Evolutionary conservation across 2,113 vertebrate species (phyloP).

Genomic region (Triplophysa rosa): DNA sequence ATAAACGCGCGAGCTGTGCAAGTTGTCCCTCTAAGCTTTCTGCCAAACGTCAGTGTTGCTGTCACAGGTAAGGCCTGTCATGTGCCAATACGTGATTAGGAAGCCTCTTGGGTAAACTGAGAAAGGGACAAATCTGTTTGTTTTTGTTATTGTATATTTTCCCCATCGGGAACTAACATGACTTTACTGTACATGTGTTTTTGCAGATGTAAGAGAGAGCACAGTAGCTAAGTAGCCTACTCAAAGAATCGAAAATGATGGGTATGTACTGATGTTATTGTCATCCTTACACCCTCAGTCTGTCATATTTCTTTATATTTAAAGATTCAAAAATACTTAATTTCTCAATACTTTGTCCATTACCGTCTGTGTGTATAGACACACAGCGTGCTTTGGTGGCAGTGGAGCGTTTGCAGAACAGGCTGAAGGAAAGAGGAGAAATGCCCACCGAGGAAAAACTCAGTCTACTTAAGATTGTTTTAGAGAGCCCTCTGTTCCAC

Average conservation of each 20-base stretch:
- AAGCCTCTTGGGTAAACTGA: not conserved
- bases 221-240: conserved; percentile 40
- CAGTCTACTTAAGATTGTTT: conserved; percentile 84
- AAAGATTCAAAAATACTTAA: too few species aligned
- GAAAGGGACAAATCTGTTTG: conserved; percentile 7
- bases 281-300: not conserved
- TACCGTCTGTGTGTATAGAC: conserved; percentile 70
- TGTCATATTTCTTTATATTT: not conserved
- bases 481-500: conserved; percentile 93
- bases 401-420: conserved; percentile 87
- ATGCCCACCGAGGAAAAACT: conserved; percentile 84
- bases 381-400: conserved; percentile 85
- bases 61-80: conserved; percentile 19
- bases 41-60: not conserved
- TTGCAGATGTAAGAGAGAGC: conserved; percentile 38
- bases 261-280: conserved; percentile 55
- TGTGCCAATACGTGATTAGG: conserved; percentile 2
- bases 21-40: conserved; percentile 10
- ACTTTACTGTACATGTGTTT: not conserved
- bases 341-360: too few species aligned
- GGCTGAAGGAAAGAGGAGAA: conserved; percentile 87
- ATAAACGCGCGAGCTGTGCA: not conserved
- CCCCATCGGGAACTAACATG: not conserved
- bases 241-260: conserved; percentile 63
- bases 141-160: conserved; percentile 1